Evolutionary conservation across 2,113 vertebrate genomes (phyloP).

Genomic region (Tinamus guttatus): DNA sequence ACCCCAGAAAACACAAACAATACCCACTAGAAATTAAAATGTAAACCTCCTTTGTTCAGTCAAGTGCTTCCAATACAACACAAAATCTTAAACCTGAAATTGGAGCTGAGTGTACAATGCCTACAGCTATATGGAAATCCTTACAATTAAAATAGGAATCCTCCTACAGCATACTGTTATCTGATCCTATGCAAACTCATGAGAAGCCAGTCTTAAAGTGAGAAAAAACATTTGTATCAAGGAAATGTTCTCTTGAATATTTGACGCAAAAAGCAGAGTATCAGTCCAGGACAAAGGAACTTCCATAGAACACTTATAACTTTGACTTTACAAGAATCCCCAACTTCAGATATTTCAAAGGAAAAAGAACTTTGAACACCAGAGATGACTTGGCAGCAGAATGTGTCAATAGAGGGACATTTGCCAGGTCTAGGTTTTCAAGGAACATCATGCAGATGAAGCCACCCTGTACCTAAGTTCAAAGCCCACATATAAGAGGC

Average conservation of each 20-base stretch:
- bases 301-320: not conserved
- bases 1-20: not conserved
- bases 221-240: not conserved
- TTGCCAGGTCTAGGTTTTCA: conserved; percentile 1
- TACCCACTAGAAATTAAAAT: not conserved
- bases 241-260: conserved; percentile 32
- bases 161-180: not conserved
- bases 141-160: not conserved
- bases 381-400: conserved; percentile 29
- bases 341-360: conserved; percentile 42
- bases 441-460: conserved; percentile 25
- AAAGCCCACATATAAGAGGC: not conserved
- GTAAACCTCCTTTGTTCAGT: not conserved
- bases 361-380: conserved; percentile 22
- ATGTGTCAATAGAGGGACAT: not conserved
- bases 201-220: not conserved
- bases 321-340: conserved; percentile 14
- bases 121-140: not conserved
- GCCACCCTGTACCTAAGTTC: not conserved
- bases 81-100: not conserved
- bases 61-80: not conserved
- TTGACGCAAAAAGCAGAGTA: not conserved
- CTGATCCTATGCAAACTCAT: not conserved
- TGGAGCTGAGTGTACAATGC: not conserved
- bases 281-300: not conserved